Evolutionary conservation across 2,888 invertebrate genomes (phyloP).

Genomic region (Halocaridina rubra): DNA sequence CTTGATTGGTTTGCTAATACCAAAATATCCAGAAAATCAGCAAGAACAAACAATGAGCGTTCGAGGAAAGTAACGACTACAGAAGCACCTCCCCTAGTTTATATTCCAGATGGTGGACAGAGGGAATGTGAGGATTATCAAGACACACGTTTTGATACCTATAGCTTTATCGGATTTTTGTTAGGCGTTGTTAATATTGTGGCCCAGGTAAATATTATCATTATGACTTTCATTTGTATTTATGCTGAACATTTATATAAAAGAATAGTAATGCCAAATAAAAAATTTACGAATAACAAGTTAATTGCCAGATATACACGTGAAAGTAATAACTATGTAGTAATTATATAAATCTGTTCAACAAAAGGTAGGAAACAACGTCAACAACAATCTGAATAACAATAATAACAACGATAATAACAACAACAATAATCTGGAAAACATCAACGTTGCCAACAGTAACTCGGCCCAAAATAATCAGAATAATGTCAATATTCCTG

Average conservation of each 20-base stretch:
- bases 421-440: constrained; percentile 40
- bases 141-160: constrained; percentile 33
- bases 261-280: no score
- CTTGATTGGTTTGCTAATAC: neutral
- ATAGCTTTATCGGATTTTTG: constrained; percentile 42
- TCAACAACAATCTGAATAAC: constrained; percentile 39
- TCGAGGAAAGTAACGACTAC: neutral
- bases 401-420: constrained; percentile 46
- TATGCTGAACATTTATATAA: no score
- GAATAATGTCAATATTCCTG: constrained; percentile 34
- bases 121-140: constrained; percentile 23
- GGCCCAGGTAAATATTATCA: constrained; percentile 29
- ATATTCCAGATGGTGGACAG: constrained; percentile 20
- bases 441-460: constrained; percentile 31
- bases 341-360: neutral
- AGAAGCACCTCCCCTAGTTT: constrained; percentile 14
- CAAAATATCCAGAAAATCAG: neutral
- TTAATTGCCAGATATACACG: no score
- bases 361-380: constrained; percentile 49
- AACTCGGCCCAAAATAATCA: constrained; percentile 29
- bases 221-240: no score
- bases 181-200: constrained; percentile 49
- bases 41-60: neutral
- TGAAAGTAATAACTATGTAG: no score
- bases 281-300: no score